Evolutionary conservation across 2,113 vertebrate species (phyloP).

Genomic region (Dicrurus megarhynchus): DNA sequence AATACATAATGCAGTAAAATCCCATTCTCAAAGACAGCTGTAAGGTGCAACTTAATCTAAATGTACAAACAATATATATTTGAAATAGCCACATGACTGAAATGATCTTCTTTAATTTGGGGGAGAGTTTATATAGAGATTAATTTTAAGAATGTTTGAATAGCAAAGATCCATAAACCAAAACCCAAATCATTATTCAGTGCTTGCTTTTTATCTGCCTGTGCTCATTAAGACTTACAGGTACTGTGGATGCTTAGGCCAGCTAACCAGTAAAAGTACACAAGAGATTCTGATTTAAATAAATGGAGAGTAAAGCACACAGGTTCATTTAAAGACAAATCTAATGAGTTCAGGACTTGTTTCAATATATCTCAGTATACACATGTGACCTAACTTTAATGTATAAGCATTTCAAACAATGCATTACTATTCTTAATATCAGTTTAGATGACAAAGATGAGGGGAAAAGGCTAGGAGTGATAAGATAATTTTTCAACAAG

Average conservation of each 20-base stretch:
- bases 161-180: conserved; percentile 6
- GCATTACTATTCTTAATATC: not conserved
- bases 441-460: not conserved
- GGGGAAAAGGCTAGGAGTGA: not conserved
- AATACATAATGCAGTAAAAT: not conserved
- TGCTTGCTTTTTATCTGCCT: not conserved
- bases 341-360: not conserved
- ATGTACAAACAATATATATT: conserved; percentile 2
- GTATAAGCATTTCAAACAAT: not conserved
- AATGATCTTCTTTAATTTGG: not conserved
- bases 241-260: not conserved
- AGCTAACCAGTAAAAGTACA: not conserved
- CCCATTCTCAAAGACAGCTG: not conserved
- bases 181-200: not conserved
- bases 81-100: not conserved
- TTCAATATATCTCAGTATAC: not conserved
- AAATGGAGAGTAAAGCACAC: not conserved
- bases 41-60: not conserved
- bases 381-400: not conserved
- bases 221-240: not conserved
- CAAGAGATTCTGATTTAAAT: not conserved
- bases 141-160: conserved; percentile 17
- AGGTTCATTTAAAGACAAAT: not conserved
- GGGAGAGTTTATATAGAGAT: not conserved
- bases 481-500: not conserved